Evolutionary conservation across 1,140 invertebrate species (phyloP).

Genomic region (Bombus fervidus): DNA sequence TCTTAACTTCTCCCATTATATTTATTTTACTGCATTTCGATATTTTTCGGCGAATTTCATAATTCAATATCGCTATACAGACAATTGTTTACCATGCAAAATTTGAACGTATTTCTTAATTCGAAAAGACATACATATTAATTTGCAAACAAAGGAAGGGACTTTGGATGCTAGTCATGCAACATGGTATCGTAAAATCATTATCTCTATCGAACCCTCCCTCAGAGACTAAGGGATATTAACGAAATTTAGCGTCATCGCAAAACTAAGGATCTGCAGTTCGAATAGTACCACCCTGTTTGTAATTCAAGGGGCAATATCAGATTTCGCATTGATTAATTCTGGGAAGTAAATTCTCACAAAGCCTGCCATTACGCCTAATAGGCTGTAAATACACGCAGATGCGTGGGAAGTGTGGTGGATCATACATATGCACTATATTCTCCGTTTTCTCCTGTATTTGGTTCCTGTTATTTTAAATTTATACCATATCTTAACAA

Average conservation of each 20-base stretch:
- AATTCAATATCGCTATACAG: no score
- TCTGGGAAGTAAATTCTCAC: conserved; percentile 50
- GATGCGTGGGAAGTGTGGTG: conserved; percentile 44
- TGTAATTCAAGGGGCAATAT: conserved; percentile 33
- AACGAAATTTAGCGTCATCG: background rate
- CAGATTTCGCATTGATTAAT: conserved; percentile 51
- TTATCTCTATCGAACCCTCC: background rate
- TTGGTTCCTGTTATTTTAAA: conserved; percentile 28
- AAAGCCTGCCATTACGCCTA: conserved; percentile 57
- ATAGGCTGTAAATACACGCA: conserved; percentile 65
- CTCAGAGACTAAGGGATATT: background rate
- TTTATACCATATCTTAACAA: no score
- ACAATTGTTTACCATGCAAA: no score
- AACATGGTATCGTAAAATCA: no score
- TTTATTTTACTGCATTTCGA: no score
- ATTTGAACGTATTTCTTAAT: no score
- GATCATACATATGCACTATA: conserved; percentile 50
- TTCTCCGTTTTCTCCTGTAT: conserved; percentile 19
- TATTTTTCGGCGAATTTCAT: no score
- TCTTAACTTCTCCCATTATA: no score
- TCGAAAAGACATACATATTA: no score
- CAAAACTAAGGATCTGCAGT: background rate
- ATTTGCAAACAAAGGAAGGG: no score
- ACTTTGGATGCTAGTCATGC: no score
- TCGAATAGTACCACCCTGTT: background rate